A percentile compares a stretch with the other conserved stretches of the same genome.
These are phyloP conservation scores for Helicoverpa zea DNA, from an alignment of 1,140 invertebrate species.

Conservation along the genomic window DNA sequence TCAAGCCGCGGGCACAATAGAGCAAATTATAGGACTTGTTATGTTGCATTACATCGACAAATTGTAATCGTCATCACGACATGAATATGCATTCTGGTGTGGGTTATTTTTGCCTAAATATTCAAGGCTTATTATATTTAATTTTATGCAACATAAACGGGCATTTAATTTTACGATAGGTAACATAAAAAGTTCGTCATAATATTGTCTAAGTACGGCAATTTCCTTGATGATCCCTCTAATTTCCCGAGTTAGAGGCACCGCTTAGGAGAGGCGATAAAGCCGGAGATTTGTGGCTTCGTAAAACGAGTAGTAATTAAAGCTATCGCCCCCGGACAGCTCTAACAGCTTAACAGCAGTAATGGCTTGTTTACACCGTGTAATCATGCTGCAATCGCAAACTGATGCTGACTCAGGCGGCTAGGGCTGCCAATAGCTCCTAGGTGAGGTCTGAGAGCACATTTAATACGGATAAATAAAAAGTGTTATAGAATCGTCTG, in stretches of 20 bases:
- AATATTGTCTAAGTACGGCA: neutral
- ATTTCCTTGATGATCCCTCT: neutral
- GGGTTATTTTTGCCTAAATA: too few species aligned
- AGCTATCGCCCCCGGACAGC: constrained; percentile 28
- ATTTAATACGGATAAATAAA: neutral
- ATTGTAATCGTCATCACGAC: too few species aligned
- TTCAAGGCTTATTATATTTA: too few species aligned
- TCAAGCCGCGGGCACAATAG: too few species aligned
- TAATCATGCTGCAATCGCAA: constrained; percentile 36
- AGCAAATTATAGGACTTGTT: too few species aligned
- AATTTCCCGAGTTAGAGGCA: neutral
- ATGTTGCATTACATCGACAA: too few species aligned
- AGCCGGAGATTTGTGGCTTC: neutral
- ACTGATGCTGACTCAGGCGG: neutral
- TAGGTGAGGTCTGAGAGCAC: neutral
- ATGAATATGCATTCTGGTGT: too few species aligned
- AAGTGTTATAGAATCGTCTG: too few species aligned
- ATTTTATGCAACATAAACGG: too few species aligned
- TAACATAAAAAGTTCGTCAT: neutral
- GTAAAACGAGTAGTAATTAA: constrained; percentile 18
- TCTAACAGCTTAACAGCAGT: constrained; percentile 18
- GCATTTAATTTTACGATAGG: too few species aligned
- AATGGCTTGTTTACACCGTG: constrained; percentile 48
- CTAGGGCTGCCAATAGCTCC: constrained; percentile 12
- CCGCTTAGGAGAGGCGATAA: neutral